These are phyloP conservation scores for Acanthopagrus latus DNA, from an alignment of 2,797 vertebrate species.

Conservation along the genomic window DNA sequence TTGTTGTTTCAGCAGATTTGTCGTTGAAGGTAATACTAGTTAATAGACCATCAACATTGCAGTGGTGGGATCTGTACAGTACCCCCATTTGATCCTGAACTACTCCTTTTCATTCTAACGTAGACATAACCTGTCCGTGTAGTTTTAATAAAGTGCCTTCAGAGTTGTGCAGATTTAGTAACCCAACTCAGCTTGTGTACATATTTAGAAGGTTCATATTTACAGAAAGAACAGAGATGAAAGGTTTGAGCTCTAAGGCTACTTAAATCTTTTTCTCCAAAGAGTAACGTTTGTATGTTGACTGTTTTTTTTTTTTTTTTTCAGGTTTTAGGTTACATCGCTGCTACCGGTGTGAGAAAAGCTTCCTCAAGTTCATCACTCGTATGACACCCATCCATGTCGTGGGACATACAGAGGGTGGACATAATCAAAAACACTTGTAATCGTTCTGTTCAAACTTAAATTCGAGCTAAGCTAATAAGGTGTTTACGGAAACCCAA, in stretches of 20 bases:
- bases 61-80: slow-evolving; percentile 38
- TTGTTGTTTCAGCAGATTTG: slow-evolving; percentile 40
- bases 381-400: slow-evolving; percentile 12
- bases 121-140: slow-evolving; percentile 67
- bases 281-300: slow-evolving; percentile 56
- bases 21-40: slow-evolving; percentile 37
- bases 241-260: slow-evolving; percentile 58
- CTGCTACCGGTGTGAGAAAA: slow-evolving; percentile 50
- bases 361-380: slow-evolving; percentile 18
- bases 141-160: slow-evolving; percentile 87
- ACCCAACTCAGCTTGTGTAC: slow-evolving; percentile 78
- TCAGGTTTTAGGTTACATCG: slow-evolving; percentile 46
- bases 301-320: slow-evolving; percentile 52
- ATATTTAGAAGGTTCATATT: slow-evolving; percentile 75
- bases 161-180: slow-evolving; percentile 86
- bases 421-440: slow-evolving; percentile 35
- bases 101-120: slow-evolving; percentile 44
- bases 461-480: slow-evolving; percentile 7
- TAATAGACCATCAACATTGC: slow-evolving; percentile 20
- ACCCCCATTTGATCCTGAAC: slow-evolving; percentile 57
- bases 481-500: slow-evolving; percentile 12
- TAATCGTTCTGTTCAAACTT: slow-evolving; percentile 23
- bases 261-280: slow-evolving; percentile 28
- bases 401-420: slow-evolving; percentile 21
- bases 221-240: slow-evolving; percentile 74